Conservation (phyloP, 37 sponge, comb jelly and placozoan genomes). For the Theonella swinhoei region DNA sequence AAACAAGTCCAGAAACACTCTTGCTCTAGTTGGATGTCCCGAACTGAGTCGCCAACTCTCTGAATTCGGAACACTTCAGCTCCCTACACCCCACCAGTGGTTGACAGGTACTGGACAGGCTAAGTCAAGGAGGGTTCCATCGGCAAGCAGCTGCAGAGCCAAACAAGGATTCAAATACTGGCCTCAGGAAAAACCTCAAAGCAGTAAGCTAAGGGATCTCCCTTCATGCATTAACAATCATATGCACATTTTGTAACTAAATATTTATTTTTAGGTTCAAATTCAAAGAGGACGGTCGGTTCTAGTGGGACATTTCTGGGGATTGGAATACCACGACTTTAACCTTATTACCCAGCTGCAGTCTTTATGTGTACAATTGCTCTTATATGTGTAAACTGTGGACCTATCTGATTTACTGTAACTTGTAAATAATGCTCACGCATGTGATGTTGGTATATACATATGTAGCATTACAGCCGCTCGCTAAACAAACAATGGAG, state of each 20-base stretch:
- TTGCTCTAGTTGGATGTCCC: slow-evolving; percentile 57
- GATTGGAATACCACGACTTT: slow-evolving; percentile 27
- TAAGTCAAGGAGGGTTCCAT: slow-evolving; percentile 1
- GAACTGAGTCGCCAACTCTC: slow-evolving; percentile 41
- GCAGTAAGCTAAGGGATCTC: background rate
- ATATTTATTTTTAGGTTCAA: background rate
- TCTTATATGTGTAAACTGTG: no score
- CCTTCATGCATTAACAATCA: background rate
- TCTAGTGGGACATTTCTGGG: slow-evolving; percentile 48
- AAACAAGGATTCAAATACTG: slow-evolving; percentile 61
- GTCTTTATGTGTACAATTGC: background rate
- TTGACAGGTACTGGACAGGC: background rate
- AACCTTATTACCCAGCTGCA: background rate
- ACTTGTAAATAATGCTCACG: no score
- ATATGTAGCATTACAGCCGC: no score
- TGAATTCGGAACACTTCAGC: slow-evolving; percentile 5
- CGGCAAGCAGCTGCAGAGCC: slow-evolving; percentile 51
- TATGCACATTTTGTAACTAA: no score
- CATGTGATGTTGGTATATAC: no score
- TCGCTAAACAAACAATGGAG: no score
- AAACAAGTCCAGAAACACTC: no score
- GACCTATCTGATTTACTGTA: no score
- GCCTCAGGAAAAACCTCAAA: slow-evolving; percentile 19
- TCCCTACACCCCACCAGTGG: slow-evolving; percentile 46
- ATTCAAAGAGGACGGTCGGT: slow-evolving; percentile 27